Percentiles rank a stretch among this genome's conserved stretches.
Conservation (phyloP, 2,888 invertebrate genomes). For the Lampropteryx suffumata region DNA sequence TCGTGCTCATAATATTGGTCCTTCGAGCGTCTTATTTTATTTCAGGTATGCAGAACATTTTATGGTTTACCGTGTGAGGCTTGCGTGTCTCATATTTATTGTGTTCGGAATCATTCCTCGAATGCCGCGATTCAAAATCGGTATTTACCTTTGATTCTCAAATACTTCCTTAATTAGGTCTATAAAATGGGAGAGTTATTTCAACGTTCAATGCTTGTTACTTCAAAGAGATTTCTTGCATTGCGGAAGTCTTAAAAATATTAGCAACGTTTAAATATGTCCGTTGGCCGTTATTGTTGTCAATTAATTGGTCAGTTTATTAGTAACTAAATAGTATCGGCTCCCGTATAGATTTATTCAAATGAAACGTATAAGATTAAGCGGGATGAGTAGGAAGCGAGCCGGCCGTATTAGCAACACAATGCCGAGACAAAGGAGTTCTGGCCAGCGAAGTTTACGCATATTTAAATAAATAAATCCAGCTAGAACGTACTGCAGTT, state of each 20-base stretch:
- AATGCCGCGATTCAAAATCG: slow-evolving; percentile 46
- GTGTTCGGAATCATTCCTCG: slow-evolving; percentile 47
- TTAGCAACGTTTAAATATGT: slow-evolving; percentile 14
- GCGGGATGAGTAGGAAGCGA: slow-evolving; percentile 56
- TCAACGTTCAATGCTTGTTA: slow-evolving; percentile 1
- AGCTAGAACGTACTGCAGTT: slow-evolving; percentile 55
- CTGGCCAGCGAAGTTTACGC: slow-evolving; percentile 64
- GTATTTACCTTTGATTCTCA: slow-evolving; percentile 45
- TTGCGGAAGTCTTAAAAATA: slow-evolving; percentile 20
- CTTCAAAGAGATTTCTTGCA: slow-evolving; percentile 21
- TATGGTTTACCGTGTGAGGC: slow-evolving; percentile 58
- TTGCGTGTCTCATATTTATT: slow-evolving; percentile 53
- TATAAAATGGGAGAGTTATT: slow-evolving; percentile 40
- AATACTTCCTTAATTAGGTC: slow-evolving; percentile 47
- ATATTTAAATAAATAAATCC: slow-evolving; percentile 76
- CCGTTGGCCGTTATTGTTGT: slow-evolving; percentile 9
- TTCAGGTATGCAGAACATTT: slow-evolving; percentile 59
- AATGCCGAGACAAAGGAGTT: slow-evolving; percentile 64
- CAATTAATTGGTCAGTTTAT: slow-evolving; percentile 13
- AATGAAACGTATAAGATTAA: slow-evolving; percentile 30
- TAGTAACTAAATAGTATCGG: slow-evolving; percentile 4
- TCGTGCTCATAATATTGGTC: slow-evolving; percentile 52
- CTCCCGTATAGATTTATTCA: slow-evolving; percentile 21
- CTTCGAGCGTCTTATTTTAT: slow-evolving; percentile 59
- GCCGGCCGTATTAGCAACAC: slow-evolving; percentile 54